These are phyloP conservation scores for Siniperca undulata DNA, from an alignment of 2,797 vertebrate genomes.

Conservation along the genomic window DNA sequence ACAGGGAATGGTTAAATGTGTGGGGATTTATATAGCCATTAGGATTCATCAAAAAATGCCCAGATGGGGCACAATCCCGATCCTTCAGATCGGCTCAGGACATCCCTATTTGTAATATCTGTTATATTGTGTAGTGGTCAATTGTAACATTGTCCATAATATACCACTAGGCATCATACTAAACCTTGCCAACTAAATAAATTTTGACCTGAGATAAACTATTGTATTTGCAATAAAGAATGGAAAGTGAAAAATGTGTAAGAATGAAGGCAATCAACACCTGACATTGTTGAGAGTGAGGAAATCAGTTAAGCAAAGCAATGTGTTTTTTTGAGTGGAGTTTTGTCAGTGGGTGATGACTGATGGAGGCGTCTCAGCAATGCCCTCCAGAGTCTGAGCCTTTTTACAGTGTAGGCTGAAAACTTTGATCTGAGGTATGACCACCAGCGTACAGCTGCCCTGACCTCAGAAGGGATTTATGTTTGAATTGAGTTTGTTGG, in stretches of 20 bases:
- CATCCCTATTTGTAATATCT: not conserved
- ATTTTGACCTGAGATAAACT: not conserved
- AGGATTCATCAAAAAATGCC: not conserved
- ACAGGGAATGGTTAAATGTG: not conserved
- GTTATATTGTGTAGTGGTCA: not conserved
- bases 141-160: not conserved
- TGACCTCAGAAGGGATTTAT: conserved; percentile 43
- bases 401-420: conserved; percentile 12
- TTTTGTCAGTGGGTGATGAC: conserved; percentile 15
- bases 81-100: not conserved
- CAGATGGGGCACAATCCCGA: no score
- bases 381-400: conserved; percentile 5
- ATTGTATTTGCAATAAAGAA: not conserved
- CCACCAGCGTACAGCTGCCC: not conserved
- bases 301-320: not conserved
- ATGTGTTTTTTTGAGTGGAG: not conserved
- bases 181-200: not conserved
- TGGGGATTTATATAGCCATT: not conserved
- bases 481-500: conserved; percentile 38
- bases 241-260: not conserved
- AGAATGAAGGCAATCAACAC: not conserved
- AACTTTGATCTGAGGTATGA: conserved; percentile 17
- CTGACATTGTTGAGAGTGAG: not conserved
- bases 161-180: not conserved
- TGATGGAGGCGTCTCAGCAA: conserved; percentile 4